phyloP scores from a whole-genome alignment of 2,113 vertebrate species.

The Arizona elegans region DNA sequence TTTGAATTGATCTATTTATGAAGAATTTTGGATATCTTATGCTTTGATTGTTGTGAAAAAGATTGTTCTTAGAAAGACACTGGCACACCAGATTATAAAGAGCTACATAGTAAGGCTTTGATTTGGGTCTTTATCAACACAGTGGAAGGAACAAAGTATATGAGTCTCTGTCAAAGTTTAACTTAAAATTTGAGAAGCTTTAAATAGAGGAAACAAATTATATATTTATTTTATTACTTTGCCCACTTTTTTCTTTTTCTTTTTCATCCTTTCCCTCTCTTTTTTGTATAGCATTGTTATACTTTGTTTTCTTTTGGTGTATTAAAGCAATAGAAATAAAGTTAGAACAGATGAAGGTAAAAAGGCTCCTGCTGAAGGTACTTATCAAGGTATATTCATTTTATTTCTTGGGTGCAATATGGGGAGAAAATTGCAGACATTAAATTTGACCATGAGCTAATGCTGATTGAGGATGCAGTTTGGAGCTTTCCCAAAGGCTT shows the following conservation, averaged over 20 bases:
- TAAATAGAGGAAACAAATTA: not conserved
- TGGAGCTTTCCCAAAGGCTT: not conserved
- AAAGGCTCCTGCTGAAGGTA: not conserved
- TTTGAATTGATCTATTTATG: not conserved
- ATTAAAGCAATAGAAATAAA: not conserved
- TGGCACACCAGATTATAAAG: not conserved
- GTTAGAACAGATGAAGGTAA: not conserved
- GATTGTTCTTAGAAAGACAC: not conserved
- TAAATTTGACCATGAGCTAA: not conserved
- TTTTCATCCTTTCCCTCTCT: not conserved
- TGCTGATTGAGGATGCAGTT: not conserved
- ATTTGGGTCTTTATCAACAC: not conserved
- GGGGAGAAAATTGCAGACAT: not conserved
- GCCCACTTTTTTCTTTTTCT: not conserved
- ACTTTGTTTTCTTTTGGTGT: not conserved
- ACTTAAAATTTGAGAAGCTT: not conserved
- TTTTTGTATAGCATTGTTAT: not conserved
- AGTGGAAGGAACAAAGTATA: not conserved
- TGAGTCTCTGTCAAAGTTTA: not conserved
- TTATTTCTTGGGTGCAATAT: not conserved
- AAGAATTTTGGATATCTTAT: not conserved
- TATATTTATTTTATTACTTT: not conserved
- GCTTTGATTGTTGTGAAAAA: not conserved
- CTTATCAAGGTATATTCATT: not conserved
- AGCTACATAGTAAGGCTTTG: not conserved